Base-by-base conservation (phyloP, 2,797 vertebrate species). In the Champsocephalus esox region DNA sequence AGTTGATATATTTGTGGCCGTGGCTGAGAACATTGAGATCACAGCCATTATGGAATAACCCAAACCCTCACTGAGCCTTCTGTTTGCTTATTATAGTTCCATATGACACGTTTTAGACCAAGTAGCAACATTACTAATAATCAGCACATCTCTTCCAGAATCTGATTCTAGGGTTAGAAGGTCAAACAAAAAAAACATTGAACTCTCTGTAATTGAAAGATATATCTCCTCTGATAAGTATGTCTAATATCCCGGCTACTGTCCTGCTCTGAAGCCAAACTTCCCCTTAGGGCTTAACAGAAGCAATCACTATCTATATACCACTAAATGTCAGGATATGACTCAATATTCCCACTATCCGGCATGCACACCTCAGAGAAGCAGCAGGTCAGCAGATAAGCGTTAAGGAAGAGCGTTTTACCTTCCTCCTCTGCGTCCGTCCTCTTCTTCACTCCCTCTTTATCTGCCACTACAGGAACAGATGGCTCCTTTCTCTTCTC, bases 401-500 rank as follows among this genome's bases (percentile, higher is more conserved):
- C 38, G 8, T 41, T 4, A 41, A 54, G 63, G 9, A 43, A n/a
- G 45, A 48, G 43, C n/a, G 13, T 43, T 76, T 19, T 49, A 21
- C 81, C 24, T 59, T 73, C 64, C 55, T 75, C 72, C 34, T 45
- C 48, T 67, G n/a, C 48, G 2, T 62, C 61, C 24, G 1, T 69
- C 70, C 61, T 49, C 45, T n/a, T 9, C 46, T 67, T 51, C 5
- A 6, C 58, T 46, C 76, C 12, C 55, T 74, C 66, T 55, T 64
- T 48, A 68, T 83, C 62, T 64, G 65, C 19, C 69, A 48, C 71
- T 55, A 62, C 57, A 71, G 21, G 82, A 88, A 90, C 92, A 94
- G 91, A 94, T 92, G 90, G 91, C 74, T 87, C 80, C 61, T 88
- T 88, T 91, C 88, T 83, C 66, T 73, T 63, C 69, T 54, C 60